Evolutionary conservation across 2,888 invertebrate genomes (phyloP).

Genomic region (Ennomos fuscantarius): DNA sequence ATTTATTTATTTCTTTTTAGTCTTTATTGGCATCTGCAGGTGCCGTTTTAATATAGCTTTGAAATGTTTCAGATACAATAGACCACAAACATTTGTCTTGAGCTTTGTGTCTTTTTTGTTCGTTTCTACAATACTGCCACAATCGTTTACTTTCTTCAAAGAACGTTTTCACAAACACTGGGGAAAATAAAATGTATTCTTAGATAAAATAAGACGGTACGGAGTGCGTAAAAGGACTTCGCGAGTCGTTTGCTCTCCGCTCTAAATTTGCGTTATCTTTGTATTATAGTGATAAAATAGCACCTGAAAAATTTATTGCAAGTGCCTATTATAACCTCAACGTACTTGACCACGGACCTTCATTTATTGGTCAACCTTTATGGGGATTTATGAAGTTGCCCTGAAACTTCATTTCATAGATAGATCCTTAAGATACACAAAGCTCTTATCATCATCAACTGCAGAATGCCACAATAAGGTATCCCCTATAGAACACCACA

Average conservation of each 20-base stretch:
- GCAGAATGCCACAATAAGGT: too few species aligned
- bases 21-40: background rate
- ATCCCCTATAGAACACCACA: too few species aligned
- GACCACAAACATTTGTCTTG: constrained; percentile 48
- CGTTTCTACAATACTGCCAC: constrained; percentile 59
- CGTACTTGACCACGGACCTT: too few species aligned
- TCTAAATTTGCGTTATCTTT: too few species aligned
- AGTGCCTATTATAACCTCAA: too few species aligned
- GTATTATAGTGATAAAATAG: too few species aligned
- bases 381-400: too few species aligned
- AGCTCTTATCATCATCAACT: too few species aligned
- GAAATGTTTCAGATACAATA: constrained; percentile 38
- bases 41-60: constrained; percentile 32
- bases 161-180: constrained; percentile 59
- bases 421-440: too few species aligned
- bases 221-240: constrained; percentile 1
- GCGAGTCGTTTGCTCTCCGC: background rate
- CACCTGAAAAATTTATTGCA: too few species aligned
- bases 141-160: constrained; percentile 61
- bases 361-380: too few species aligned
- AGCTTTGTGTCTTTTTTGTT: constrained; percentile 47
- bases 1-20: background rate
- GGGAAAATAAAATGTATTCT: constrained; percentile 34
- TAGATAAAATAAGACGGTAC: constrained; percentile 1
- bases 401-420: too few species aligned